Evolutionary conservation across 2,888 invertebrate species (phyloP), one percentile per base, ranked within the genome.

Genomic region (Acholoe squamosa): DNA sequence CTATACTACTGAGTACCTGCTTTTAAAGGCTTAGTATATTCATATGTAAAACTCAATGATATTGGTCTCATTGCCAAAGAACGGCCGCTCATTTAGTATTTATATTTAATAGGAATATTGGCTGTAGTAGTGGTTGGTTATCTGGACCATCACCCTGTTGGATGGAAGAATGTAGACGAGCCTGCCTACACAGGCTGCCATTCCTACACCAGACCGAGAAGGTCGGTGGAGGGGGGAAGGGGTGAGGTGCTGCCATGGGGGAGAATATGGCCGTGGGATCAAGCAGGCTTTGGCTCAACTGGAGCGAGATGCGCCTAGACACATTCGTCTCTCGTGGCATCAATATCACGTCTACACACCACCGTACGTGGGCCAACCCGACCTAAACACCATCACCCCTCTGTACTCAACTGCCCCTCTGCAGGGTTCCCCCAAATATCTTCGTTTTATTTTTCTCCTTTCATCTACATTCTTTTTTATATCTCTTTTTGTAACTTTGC

Each of bases 271-370:
- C 14, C 28, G 31, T 28, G 31, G 28, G 71, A 71, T 71, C 71
- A 71, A 25, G 31, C 71, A 28, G 71, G 28, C 31, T 25, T 25
- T n/a, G 31, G 71, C 28, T 71, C 31, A 71, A 61, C 71, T 28
- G 14, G 28, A 7, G 71, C 71, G 71, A 25, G 31, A 71, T 28
- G 71, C 25, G 71, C 31, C 71, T 25, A 71, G 71, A 71, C 71
- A 28, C 71, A 71, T 71, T 71, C 71, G 71, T 71, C 71, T 71
- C 71, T 16, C 28, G 25, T 28, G 14, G 71, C 71, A 61, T 61
- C 61, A 61, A 61, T 71, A 71, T 71, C 71, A 28, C 28, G 25
- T 25, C 31, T 28, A n/a, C 67, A 67, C 67, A 16, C 25, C 28
- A 25, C 61, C 19, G 61, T 19, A 3, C 61, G 19, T 3, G 61